phyloP scores from a whole-genome alignment of 2,797 vertebrate genomes.

The Hippopotamyrus pictus region DNA sequence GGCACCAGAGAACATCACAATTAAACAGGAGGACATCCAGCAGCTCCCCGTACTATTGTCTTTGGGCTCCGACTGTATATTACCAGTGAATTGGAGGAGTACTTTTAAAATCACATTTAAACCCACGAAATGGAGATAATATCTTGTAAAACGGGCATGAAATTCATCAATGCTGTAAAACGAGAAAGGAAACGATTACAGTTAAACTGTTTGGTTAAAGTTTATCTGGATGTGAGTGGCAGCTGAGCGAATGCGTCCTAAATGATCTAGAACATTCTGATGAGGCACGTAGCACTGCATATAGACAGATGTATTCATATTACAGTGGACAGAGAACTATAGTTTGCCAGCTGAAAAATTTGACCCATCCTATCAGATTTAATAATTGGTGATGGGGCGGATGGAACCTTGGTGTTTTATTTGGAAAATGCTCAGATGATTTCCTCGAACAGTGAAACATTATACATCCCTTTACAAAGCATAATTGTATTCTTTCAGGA shows the following conservation, averaged over 20 bases:
- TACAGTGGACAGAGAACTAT: neutral
- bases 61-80: neutral
- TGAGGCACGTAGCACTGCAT: neutral
- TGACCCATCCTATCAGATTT: neutral
- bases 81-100: neutral
- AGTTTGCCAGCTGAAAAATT: neutral
- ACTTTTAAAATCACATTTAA: neutral
- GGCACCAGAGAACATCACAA: neutral
- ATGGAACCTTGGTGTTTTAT: neutral
- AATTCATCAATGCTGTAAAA: neutral
- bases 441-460: slow-evolving; percentile 26
- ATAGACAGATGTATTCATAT: neutral
- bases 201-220: neutral
- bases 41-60: neutral
- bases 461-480: slow-evolving; percentile 32
- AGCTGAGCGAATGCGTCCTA: neutral
- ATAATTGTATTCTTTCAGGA: slow-evolving; percentile 40
- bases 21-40: neutral
- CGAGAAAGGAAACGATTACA: neutral
- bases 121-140: neutral
- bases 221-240: neutral
- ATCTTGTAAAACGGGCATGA: neutral
- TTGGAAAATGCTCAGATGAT: neutral
- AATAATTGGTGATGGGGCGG: neutral
- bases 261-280: neutral